A percentile compares a stretch with the other conserved stretches of the same genome.
Conservation (phyloP, 2,797 vertebrate species). For the Fratercula arctica region DNA sequence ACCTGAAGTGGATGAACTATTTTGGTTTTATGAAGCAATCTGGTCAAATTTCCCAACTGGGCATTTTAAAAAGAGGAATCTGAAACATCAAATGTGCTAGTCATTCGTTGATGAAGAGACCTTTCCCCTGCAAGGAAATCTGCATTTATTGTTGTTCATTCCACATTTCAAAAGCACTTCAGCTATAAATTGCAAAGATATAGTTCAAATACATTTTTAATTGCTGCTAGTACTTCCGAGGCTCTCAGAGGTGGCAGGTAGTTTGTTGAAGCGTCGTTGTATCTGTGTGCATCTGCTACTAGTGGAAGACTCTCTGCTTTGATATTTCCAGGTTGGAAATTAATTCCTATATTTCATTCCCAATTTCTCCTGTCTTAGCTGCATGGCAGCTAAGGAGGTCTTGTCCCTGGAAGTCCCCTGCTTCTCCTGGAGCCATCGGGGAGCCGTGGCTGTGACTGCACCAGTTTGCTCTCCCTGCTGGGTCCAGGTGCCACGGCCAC, state of each 20-base stretch:
- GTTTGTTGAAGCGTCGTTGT: accelerated
- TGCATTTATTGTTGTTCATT: background rate
- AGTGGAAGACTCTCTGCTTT: background rate
- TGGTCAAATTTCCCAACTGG: conserved; percentile 30
- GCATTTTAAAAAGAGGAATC: conserved; percentile 29
- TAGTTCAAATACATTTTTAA: conserved; percentile 14
- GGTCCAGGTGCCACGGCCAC: background rate
- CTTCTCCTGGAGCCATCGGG: background rate
- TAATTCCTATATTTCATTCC: background rate
- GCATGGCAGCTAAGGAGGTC: background rate
- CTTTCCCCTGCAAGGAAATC: background rate
- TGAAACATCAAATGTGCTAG: background rate
- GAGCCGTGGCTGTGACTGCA: background rate
- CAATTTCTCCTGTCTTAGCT: background rate
- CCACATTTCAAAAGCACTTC: background rate
- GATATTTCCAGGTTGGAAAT: background rate
- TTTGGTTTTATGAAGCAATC: conserved; percentile 34
- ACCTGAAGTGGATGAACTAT: conserved; percentile 3
- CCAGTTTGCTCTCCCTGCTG: background rate
- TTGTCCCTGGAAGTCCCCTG: background rate
- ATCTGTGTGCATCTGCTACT: background rate
- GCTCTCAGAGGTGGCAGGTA: background rate
- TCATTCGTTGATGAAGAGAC: background rate
- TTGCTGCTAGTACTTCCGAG: background rate
- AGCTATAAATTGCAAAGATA: background rate